Percentiles rank a stretch among this genome's conserved stretches.
Conservation (phyloP, 23 tunicate genomes). For the Halocynthia aurantium region DNA sequence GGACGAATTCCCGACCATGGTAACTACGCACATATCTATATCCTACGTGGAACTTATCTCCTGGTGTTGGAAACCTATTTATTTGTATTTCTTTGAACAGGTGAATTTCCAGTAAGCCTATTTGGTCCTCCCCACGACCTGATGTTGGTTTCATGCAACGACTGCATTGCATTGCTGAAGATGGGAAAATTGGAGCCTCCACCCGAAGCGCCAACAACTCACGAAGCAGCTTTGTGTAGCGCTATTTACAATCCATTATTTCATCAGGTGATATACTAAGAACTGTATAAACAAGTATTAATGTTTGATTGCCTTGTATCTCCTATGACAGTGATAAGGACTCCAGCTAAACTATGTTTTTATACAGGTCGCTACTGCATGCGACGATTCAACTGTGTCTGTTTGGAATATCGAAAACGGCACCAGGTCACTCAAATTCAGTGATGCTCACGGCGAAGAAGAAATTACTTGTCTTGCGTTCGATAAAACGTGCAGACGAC, state of each 20-base stretch:
- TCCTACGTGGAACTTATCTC: neutral
- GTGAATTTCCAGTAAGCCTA: constrained; percentile 79
- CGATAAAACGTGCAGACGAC: constrained; percentile 58
- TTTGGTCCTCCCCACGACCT: constrained; percentile 58
- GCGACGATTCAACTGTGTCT: constrained; percentile 79
- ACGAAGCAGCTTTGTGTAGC: constrained; percentile 73
- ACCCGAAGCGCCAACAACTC: constrained; percentile 84
- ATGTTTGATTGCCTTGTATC: neutral
- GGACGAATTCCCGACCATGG: constrained; percentile 95
- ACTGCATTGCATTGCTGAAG: constrained; percentile 72
- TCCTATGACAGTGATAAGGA: neutral
- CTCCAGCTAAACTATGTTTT: neutral
- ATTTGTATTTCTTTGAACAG: constrained; percentile 2
- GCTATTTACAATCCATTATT: constrained; percentile 67
- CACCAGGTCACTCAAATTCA: constrained; percentile 49
- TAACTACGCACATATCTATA: constrained; percentile 5
- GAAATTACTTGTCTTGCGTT: constrained; percentile 76
- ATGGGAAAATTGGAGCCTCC: constrained; percentile 88
- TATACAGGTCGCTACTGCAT: constrained; percentile 61
- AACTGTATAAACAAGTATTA: neutral
- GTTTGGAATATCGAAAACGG: constrained; percentile 96
- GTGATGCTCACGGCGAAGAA: constrained; percentile 74
- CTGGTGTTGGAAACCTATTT: neutral
- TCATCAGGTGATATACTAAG: constrained; percentile 46
- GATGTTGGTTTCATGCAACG: constrained; percentile 78